Percentiles rank a stretch among this genome's conserved stretches.
Conservation (phyloP, 2,797 vertebrate genomes). For the Ciconia nigra region DNA sequence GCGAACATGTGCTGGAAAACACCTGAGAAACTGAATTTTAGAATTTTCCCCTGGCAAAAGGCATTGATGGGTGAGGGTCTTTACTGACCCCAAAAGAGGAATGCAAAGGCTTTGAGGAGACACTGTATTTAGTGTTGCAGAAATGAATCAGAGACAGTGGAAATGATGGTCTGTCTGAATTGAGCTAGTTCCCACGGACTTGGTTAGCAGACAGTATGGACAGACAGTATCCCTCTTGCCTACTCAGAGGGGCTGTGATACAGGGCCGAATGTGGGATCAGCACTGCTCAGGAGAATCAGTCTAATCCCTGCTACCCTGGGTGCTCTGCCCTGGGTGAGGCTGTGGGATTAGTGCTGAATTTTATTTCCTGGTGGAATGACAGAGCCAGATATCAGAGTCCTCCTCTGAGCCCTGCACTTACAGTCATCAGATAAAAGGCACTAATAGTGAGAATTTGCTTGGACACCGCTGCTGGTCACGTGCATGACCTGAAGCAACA, state of each 20-base stretch:
- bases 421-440: background rate
- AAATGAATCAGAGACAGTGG: background rate
- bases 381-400: background rate
- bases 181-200: background rate
- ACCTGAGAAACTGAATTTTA: background rate
- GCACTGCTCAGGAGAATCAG: rapidly evolving
- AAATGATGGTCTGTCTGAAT: background rate
- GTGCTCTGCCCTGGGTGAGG: background rate
- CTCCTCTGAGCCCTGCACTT: background rate
- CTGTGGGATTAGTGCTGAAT: background rate
- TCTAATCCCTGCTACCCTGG: background rate
- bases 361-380: conserved; percentile 4
- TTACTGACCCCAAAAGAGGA: background rate
- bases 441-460: background rate
- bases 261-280: background rate
- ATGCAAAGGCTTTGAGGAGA: background rate
- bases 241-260: background rate
- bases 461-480: background rate
- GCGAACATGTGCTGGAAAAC: background rate
- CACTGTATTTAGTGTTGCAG: background rate
- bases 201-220: background rate
- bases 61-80: background rate
- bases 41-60: background rate
- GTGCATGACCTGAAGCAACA: background rate
- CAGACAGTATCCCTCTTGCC: background rate